Conservation (phyloP, 2,797 vertebrate genomes). For the Thaleichthys pacificus region DNA sequence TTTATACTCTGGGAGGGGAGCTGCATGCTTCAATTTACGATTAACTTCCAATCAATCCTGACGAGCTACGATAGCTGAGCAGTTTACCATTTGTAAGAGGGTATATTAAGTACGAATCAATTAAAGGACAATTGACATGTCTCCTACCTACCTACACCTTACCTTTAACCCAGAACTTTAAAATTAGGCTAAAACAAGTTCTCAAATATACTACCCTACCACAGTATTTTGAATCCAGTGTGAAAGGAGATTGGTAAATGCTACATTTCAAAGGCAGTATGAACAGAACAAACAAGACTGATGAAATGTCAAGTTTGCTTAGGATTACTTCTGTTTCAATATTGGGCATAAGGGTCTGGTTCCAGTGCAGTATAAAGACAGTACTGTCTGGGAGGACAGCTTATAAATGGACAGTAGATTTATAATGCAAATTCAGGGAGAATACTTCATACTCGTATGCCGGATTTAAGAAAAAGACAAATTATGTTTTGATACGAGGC, state of each 20-base stretch:
- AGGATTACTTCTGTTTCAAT: slow-evolving; percentile 55
- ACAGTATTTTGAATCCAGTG: neutral
- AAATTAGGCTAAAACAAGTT: neutral
- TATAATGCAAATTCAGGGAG: neutral
- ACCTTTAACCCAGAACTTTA: neutral
- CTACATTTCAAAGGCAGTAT: slow-evolving; percentile 36
- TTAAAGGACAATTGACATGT: neutral
- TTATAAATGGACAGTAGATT: neutral
- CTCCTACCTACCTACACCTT: neutral
- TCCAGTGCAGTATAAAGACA: slow-evolving; percentile 23
- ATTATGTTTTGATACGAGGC: neutral
- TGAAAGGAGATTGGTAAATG: slow-evolving; percentile 19
- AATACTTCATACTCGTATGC: too few relatives aligned
- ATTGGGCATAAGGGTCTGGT: slow-evolving; percentile 42
- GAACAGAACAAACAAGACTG: slow-evolving; percentile 51
- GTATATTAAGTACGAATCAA: neutral
- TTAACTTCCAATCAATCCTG: slow-evolving; percentile 17
- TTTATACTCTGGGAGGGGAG: slow-evolving; percentile 19
- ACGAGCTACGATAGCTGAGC: neutral
- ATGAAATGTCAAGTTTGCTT: slow-evolving; percentile 54
- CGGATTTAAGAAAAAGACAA: neutral
- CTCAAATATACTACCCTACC: neutral
- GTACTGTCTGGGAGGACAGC: slow-evolving; percentile 13
- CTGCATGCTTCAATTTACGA: slow-evolving; percentile 9
- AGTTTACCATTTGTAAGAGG: neutral